Percentiles rank a stretch among this genome's conserved stretches.
phyloP scores from a whole-genome alignment of 2,113 vertebrate genomes.

The Crotalus horridus region DNA sequence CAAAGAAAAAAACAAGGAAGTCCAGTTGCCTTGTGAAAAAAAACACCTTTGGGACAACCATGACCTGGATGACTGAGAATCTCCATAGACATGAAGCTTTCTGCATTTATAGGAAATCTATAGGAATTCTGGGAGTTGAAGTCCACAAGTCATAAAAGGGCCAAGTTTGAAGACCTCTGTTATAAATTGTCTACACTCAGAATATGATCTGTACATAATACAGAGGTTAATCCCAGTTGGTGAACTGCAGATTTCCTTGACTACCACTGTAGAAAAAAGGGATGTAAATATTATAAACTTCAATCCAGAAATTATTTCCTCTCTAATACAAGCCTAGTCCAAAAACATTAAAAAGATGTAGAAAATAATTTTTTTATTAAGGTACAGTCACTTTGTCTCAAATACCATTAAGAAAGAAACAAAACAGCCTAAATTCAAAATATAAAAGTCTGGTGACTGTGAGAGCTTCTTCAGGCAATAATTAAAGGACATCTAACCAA shows the following conservation, averaged over 20 bases:
- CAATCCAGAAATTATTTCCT: neutral
- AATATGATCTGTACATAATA: neutral
- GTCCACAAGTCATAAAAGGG: too few relatives aligned
- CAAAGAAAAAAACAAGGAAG: too few relatives aligned
- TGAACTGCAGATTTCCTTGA: neutral
- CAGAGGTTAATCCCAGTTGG: neutral
- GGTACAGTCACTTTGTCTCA: neutral
- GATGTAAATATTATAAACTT: neutral
- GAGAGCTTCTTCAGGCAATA: neutral
- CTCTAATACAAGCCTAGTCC: neutral
- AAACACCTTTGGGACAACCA: too few relatives aligned
- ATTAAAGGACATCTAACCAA: neutral
- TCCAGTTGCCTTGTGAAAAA: too few relatives aligned
- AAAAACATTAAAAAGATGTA: neutral
- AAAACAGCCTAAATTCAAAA: neutral
- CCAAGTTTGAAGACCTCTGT: too few relatives aligned
- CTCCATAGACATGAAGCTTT: neutral
- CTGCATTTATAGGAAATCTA: neutral
- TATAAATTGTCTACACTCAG: neutral
- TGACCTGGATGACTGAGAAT: too few relatives aligned
- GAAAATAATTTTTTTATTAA: neutral
- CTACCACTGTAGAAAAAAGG: neutral
- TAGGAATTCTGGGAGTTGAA: too few relatives aligned
- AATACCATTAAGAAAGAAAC: neutral
- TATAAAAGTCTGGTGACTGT: neutral